Evolutionary conservation across 2,888 invertebrate species (phyloP).

Genomic region (Apamea monoglypha): DNA sequence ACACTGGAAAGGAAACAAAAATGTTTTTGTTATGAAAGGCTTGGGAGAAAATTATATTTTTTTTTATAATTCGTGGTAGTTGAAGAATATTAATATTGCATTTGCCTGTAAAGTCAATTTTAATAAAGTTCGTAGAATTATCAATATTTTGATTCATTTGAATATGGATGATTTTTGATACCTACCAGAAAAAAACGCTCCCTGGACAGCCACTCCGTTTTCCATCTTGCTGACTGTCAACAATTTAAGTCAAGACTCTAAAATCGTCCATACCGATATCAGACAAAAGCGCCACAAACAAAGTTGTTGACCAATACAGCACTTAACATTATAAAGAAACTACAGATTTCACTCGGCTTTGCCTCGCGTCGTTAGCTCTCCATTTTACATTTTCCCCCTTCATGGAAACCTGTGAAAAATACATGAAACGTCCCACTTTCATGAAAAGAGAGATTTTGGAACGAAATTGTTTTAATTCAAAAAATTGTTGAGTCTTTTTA

Average conservation of each 20-base stretch:
- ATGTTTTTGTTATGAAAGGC: neutral
- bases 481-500: slow-evolving; percentile 17
- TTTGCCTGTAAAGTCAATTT: neutral
- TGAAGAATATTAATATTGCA: neutral
- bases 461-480: slow-evolving; percentile 36
- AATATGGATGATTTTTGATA: neutral
- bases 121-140: neutral
- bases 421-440: slow-evolving; percentile 34
- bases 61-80: neutral
- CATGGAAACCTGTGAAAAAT: slow-evolving; percentile 29
- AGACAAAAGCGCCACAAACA: neutral
- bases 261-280: neutral
- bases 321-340: slow-evolving; percentile 21
- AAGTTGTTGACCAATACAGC: slow-evolving; percentile 22
- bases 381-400: slow-evolving; percentile 28
- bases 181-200: neutral
- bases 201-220: neutral
- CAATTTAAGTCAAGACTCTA: neutral
- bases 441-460: slow-evolving; percentile 27
- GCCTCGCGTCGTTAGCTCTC: slow-evolving; percentile 21
- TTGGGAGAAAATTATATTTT: neutral
- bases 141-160: neutral
- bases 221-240: neutral
- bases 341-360: slow-evolving; percentile 29
- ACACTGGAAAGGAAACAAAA: slow-evolving; percentile 21